A percentile compares a stretch with the other conserved stretches of the same genome.
Conservation (phyloP, 2,888 invertebrate species). For the Zeuzera pyrina region DNA sequence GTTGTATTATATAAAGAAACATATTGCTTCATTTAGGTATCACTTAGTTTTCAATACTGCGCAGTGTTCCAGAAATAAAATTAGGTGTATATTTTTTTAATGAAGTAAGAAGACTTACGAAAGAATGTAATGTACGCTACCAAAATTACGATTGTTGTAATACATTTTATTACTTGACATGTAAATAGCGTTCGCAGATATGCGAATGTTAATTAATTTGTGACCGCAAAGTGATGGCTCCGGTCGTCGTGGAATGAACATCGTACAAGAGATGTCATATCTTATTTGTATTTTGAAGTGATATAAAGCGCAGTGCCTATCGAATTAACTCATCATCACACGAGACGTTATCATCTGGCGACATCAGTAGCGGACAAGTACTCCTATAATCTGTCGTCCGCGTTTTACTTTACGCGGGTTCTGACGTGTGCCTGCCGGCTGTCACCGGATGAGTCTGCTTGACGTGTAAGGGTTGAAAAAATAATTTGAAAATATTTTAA, state of each 20-base stretch:
- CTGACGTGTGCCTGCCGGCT: slow-evolving; percentile 26
- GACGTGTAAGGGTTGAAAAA: too few relatives aligned
- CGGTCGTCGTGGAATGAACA: slow-evolving; percentile 1
- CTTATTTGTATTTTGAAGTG: slow-evolving; percentile 35
- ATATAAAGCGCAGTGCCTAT: slow-evolving; percentile 43
- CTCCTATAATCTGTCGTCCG: slow-evolving; percentile 38
- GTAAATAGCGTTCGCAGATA: too few relatives aligned
- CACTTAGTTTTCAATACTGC: too few relatives aligned
- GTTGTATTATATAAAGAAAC: too few relatives aligned
- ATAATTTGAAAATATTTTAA: too few relatives aligned
- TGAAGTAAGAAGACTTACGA: too few relatives aligned
- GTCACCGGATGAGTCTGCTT: slow-evolving; percentile 17
- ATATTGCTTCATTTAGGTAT: too few relatives aligned
- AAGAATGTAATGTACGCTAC: too few relatives aligned
- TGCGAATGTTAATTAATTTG: neutral
- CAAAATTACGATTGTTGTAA: too few relatives aligned
- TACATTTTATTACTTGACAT: too few relatives aligned
- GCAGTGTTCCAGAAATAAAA: too few relatives aligned
- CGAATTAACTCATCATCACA: slow-evolving; percentile 57
- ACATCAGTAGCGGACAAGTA: slow-evolving; percentile 35
- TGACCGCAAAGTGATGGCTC: neutral
- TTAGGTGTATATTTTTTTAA: too few relatives aligned
- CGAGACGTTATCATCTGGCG: slow-evolving; percentile 42
- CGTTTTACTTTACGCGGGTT: slow-evolving; percentile 34
- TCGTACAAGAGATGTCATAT: slow-evolving; percentile 29